phyloP scores from a whole-genome alignment of 2,113 vertebrate genomes.

The Elephas maximus region DNA sequence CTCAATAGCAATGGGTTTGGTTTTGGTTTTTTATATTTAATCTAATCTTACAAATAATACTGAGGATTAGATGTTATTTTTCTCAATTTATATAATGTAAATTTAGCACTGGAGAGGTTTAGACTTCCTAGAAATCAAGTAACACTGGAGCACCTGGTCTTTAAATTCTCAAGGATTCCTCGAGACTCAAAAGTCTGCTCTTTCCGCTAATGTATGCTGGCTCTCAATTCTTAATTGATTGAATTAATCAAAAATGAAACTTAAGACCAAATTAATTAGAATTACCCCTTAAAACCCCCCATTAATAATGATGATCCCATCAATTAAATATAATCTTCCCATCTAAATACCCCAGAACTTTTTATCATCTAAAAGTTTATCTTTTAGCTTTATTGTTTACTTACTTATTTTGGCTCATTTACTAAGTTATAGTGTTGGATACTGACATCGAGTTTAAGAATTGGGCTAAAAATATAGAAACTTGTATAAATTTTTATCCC shows the following conservation, averaged over 20 bases:
- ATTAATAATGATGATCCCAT: not conserved
- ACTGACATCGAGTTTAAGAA: not conserved
- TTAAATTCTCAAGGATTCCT: conserved; percentile 24
- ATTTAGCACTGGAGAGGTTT: not conserved
- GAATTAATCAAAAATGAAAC: conserved; percentile 50
- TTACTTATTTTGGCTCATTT: not conserved
- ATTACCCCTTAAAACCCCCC: not conserved
- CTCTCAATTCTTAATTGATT: conserved; percentile 38
- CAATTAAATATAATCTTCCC: conserved; percentile 16
- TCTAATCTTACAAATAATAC: not conserved
- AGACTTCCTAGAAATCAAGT: not conserved
- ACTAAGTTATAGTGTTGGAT: not conserved
- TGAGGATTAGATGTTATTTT: not conserved
- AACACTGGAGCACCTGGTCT: not conserved
- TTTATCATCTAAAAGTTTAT: not conserved
- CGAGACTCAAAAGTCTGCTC: not conserved
- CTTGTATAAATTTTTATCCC: not conserved
- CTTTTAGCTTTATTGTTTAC: not conserved
- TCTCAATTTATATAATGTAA: not conserved
- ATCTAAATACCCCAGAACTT: not conserved
- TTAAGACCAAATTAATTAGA: conserved; percentile 26
- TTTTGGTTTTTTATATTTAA: not conserved
- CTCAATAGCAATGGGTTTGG: no score
- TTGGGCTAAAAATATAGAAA: not conserved
- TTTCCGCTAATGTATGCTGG: conserved; percentile 38